A percentile compares a stretch with the other conserved stretches of the same genome.
Evolutionary conservation across 2,888 invertebrate genomes (phyloP).

Genomic region (Hyppa rectilinea): DNA sequence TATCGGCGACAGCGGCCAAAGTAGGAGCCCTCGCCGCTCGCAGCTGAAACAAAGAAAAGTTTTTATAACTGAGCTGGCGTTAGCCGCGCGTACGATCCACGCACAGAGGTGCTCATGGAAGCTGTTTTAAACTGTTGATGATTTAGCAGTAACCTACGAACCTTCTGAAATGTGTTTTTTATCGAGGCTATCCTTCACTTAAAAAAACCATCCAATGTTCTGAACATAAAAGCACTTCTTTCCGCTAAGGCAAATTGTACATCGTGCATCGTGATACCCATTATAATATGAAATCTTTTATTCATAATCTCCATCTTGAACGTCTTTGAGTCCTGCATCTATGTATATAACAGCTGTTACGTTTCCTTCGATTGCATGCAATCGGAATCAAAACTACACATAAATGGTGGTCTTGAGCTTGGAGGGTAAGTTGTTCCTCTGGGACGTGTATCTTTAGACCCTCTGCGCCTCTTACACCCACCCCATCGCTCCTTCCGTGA

Average conservation of each 20-base stretch:
- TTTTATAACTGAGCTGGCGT: slow-evolving; percentile 82
- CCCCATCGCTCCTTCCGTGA: slow-evolving; percentile 47
- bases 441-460: slow-evolving; percentile 60
- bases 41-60: slow-evolving; percentile 86
- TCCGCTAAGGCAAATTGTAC: not conserved
- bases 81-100: slow-evolving; percentile 46
- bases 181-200: not conserved
- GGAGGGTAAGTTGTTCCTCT: slow-evolving; percentile 52
- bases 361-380: slow-evolving; percentile 45
- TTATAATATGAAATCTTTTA: slow-evolving; percentile 4
- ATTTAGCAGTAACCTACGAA: not conserved
- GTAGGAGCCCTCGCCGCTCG: slow-evolving; percentile 66
- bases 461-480: not conserved
- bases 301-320: slow-evolving; percentile 11
- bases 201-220: not conserved
- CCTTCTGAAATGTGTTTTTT: not conserved
- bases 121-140: slow-evolving; percentile 1
- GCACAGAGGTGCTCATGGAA: slow-evolving; percentile 1
- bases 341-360: slow-evolving; percentile 21
- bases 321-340: not conserved
- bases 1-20: slow-evolving; percentile 64
- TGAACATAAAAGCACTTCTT: not conserved
- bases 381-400: slow-evolving; percentile 53
- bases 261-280: not conserved
- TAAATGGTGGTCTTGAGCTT: slow-evolving; percentile 75